Conservation (phyloP, 2,797 vertebrate genomes). For the Carcharodon carcharias region DNA sequence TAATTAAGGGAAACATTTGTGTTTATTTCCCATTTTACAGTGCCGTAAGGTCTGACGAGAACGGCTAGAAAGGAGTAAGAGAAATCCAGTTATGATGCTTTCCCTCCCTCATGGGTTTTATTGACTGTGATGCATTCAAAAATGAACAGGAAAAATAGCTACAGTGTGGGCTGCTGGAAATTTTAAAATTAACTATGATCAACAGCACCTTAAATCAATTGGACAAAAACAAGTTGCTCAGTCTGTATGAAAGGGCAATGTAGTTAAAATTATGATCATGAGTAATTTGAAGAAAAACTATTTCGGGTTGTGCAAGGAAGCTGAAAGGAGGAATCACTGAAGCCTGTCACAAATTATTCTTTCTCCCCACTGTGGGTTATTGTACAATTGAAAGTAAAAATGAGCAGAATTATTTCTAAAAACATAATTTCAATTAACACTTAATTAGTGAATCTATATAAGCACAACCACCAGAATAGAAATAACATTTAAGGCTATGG, state of each 20-base stretch:
- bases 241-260: not conserved
- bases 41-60: slow-evolving; percentile 56
- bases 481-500: not conserved
- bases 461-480: not conserved
- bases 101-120: slow-evolving; percentile 68
- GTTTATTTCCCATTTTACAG: slow-evolving; percentile 54
- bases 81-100: slow-evolving; percentile 57
- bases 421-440: not conserved
- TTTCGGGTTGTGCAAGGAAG: not conserved
- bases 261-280: slow-evolving; percentile 15
- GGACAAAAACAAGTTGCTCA: not conserved
- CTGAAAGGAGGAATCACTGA: not conserved
- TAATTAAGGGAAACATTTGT: slow-evolving; percentile 60
- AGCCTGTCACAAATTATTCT: not conserved
- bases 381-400: not conserved
- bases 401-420: not conserved
- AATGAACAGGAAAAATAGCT: slow-evolving; percentile 55
- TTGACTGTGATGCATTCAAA: slow-evolving; percentile 57
- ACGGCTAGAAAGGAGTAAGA: slow-evolving; percentile 47
- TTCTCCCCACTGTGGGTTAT: not conserved
- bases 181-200: not conserved
- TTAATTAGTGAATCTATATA: not conserved
- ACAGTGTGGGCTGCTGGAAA: not conserved
- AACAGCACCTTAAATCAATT: not conserved
- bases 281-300: not conserved